These are phyloP conservation scores for Peromyscus eremicus DNA, from an alignment of 2,797 vertebrate genomes.

Conservation along the genomic window DNA sequence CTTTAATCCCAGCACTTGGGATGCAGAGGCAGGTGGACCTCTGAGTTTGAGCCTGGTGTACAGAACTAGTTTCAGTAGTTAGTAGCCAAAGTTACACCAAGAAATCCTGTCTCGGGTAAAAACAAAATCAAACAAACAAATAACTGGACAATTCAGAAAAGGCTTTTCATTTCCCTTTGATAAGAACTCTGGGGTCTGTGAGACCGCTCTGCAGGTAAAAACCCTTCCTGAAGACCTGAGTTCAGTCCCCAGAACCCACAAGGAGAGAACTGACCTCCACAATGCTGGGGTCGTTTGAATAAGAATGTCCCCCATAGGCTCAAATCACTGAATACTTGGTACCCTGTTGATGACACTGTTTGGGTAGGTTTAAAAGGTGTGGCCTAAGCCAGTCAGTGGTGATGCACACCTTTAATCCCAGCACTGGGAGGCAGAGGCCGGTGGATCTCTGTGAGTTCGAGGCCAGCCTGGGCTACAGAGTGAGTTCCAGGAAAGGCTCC, in stretches of 20 bases:
- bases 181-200: neutral
- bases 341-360: neutral
- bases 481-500: too few relatives aligned
- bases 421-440: too few relatives aligned
- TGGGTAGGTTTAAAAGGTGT: neutral
- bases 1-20: neutral
- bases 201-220: neutral
- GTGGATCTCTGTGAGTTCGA: too few relatives aligned
- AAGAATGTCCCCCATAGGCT: neutral
- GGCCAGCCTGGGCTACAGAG: too few relatives aligned
- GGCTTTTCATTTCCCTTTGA: neutral
- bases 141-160: neutral
- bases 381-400: too few relatives aligned
- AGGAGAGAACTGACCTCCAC: neutral
- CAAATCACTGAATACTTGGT: neutral
- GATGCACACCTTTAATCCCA: too few relatives aligned
- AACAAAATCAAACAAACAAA: neutral
- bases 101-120: neutral
- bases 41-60: neutral
- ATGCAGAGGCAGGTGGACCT: neutral
- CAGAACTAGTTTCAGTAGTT: neutral
- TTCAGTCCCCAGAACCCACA: neutral
- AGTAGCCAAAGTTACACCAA: neutral
- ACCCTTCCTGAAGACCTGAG: neutral
- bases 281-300: neutral